Percentiles rank a stretch among this genome's conserved stretches.
Evolutionary conservation across 2,888 invertebrate species (phyloP).

Genomic region (Melolontha melolontha): DNA sequence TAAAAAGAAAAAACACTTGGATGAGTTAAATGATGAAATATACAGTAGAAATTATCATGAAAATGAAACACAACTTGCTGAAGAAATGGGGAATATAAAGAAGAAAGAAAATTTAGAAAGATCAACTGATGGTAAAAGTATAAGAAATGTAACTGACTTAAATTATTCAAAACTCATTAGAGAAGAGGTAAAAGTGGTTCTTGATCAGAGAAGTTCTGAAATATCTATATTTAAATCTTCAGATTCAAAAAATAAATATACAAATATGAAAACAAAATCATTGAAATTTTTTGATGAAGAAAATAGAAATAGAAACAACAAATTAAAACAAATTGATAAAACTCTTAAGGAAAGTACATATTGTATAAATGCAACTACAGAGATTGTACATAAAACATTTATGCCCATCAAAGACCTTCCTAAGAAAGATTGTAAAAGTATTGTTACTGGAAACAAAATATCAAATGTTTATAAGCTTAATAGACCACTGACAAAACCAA

Average conservation of each 20-base stretch:
- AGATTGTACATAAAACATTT: too few species aligned
- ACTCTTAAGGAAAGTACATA: too few species aligned
- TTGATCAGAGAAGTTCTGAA: not conserved
- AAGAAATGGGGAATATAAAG: not conserved
- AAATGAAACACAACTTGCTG: conserved; percentile 8
- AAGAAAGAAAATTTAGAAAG: not conserved
- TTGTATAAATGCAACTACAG: too few species aligned
- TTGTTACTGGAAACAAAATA: not conserved
- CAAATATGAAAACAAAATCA: conserved; percentile 2
- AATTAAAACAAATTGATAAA: too few species aligned
- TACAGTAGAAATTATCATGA: conserved; percentile 8
- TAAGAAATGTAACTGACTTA: conserved; percentile 19
- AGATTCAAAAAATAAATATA: conserved; percentile 3
- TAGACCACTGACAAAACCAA: not conserved
- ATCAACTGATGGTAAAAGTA: not conserved
- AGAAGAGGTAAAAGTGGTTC: not conserved
- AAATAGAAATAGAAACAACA: not conserved
- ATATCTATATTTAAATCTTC: not conserved
- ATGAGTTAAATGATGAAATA: not conserved
- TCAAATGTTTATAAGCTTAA: not conserved
- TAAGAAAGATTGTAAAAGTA: too few species aligned
- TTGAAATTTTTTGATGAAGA: conserved; percentile 9
- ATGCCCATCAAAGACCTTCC: too few species aligned
- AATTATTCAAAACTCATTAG: conserved; percentile 7
- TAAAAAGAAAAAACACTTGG: conserved; percentile 5